Percentiles rank a stretch among this genome's conserved stretches.
phyloP scores from a whole-genome alignment of 2,797 vertebrate genomes.

The Adrianichthys oophorus region DNA sequence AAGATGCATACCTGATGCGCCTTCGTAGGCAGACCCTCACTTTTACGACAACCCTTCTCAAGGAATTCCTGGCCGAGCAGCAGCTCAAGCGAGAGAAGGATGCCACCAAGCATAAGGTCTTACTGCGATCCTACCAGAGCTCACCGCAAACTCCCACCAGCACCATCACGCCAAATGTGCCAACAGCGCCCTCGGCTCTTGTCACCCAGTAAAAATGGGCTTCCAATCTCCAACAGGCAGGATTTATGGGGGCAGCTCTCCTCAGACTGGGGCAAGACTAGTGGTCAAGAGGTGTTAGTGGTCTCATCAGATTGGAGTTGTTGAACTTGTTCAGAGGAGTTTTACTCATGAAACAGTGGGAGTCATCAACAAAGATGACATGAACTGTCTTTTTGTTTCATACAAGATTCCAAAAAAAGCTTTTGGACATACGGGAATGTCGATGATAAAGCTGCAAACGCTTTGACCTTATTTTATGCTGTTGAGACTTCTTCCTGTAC shows the following conservation, averaged over 20 bases:
- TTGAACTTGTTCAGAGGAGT: constrained; percentile 18
- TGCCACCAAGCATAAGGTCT: constrained; percentile 96
- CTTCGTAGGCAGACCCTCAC: constrained; percentile 95
- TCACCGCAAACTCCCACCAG: constrained; percentile 75
- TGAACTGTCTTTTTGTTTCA: constrained; percentile 27
- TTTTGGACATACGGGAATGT: constrained; percentile 40
- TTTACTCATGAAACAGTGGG: constrained; percentile 39
- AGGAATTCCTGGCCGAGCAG: constrained; percentile 95
- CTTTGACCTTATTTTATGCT: constrained; percentile 36
- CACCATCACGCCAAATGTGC: constrained; percentile 72
- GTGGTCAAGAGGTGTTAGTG: background rate
- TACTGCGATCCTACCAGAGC: constrained; percentile 94
- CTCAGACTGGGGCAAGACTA: constrained; percentile 25
- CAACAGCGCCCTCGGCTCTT: constrained; percentile 60
- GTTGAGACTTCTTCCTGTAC: constrained; percentile 36
- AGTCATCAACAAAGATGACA: constrained; percentile 31
- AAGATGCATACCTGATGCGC: constrained; percentile 97
- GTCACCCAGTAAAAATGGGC: constrained; percentile 76
- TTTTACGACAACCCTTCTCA: constrained; percentile 94
- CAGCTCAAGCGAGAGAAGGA: constrained; percentile 80
- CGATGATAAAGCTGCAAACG: constrained; percentile 37
- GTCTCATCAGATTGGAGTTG: constrained; percentile 29
- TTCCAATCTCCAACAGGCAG: constrained; percentile 38
- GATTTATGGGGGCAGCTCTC: constrained; percentile 15
- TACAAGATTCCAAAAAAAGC: constrained; percentile 21